Percentiles rank a stretch among this genome's conserved stretches.
Evolutionary conservation across 2,797 vertebrate genomes (phyloP).

Genomic region (Muscicapa comitata): DNA sequence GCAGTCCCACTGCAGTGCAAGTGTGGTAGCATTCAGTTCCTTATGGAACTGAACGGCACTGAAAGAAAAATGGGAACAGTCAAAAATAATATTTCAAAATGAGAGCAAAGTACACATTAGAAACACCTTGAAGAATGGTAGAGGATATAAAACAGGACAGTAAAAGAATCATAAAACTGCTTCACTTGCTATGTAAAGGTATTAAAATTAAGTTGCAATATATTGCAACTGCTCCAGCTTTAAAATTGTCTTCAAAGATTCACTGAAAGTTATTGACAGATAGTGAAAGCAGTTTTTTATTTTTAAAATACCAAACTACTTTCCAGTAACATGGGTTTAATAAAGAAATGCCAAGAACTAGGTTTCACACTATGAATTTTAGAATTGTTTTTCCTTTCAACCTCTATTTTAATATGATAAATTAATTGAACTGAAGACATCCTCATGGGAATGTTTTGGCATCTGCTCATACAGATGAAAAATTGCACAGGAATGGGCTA

Average conservation of each 20-base stretch:
- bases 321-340: background rate
- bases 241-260: conserved; percentile 3
- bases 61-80: conserved; percentile 56
- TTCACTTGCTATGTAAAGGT: background rate
- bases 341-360: background rate
- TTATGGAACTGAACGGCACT: background rate
- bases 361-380: background rate
- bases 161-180: background rate
- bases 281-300: background rate
- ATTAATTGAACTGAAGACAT: background rate
- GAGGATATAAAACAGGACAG: conserved; percentile 52
- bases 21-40: background rate
- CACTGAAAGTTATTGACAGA: background rate
- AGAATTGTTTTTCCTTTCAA: background rate
- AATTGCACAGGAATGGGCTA: background rate
- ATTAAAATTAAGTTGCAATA: background rate
- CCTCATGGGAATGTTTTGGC: background rate
- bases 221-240: background rate
- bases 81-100: conserved; percentile 61
- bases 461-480: background rate
- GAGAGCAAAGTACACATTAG: conserved; percentile 42
- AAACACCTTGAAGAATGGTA: conserved; percentile 42
- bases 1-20: conserved; percentile 12
- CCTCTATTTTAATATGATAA: background rate
- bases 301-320: conserved; percentile 26